These are phyloP conservation scores for Hyperoodon ampullatus DNA, from an alignment of 2,113 vertebrate species.

Conservation along the genomic window DNA sequence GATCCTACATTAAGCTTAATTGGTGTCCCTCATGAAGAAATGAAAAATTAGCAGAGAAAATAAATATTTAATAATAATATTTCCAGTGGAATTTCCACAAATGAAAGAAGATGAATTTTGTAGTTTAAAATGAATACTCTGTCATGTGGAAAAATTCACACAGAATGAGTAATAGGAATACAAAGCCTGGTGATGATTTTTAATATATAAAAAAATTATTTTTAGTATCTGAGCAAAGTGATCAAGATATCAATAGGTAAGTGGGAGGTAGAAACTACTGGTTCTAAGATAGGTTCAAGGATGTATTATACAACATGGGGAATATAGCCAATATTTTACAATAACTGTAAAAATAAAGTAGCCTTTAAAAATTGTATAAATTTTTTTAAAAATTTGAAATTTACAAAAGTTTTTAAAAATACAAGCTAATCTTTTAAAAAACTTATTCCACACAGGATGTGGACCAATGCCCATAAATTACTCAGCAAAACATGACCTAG, in stretches of 20 bases:
- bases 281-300: too few relatives aligned
- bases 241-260: background rate
- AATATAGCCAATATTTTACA: too few relatives aligned
- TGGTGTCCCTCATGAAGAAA: background rate
- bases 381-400: too few relatives aligned
- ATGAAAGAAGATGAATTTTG: background rate
- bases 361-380: too few relatives aligned
- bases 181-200: background rate
- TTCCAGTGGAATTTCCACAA: slow-evolving; percentile 19
- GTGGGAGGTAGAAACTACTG: background rate
- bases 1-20: background rate
- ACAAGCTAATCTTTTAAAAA: background rate
- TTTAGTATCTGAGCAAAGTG: background rate
- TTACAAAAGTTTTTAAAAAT: background rate
- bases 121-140: background rate
- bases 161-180: background rate
- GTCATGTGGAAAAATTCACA: background rate
- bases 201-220: background rate
- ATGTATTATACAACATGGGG: too few relatives aligned
- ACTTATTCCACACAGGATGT: background rate
- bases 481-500: background rate
- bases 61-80: background rate
- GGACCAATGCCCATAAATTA: background rate
- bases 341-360: too few relatives aligned
- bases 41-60: background rate